Evolutionary conservation across 1,140 invertebrate species (phyloP), one percentile per base, ranked within the genome.

Genomic region (Goniozus legneri): DNA sequence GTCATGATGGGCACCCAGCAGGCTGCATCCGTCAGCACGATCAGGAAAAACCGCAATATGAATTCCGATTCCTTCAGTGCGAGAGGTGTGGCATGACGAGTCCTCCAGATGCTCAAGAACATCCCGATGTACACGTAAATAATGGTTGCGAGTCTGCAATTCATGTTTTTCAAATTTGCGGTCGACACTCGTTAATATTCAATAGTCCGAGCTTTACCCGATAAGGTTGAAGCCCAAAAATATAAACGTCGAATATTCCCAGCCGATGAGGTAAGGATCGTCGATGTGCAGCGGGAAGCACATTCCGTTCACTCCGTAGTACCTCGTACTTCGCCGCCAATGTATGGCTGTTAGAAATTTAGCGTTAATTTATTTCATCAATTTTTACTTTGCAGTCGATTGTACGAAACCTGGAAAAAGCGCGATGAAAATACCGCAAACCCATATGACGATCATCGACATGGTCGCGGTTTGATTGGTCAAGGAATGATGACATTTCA

Each of bases 1-100:
- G 79, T 56, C 21, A 88, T 86, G 18, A 89, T 86, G 3, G 88
- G 88, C 6, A 80, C 76, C 88, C 88, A 90, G 59, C 88, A 90
- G 16, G 82, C 61, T n/a, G 79, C 80, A 63, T 90, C 83, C 0
- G 86, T 86, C 13, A 87, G 64, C 1, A 89, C 85, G 42, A 91
- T 89, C 49, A 89, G 80, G 53, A 87, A 87, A 64, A 89, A 88
- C 45, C 87, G 75, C 8, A 84, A 66, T 2, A 84, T 84, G 58
- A 89, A 84, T 62, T 86, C 84, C 20, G 77, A 84, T 69, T 84
- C 86, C 27, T 77, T 73, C 21, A 79, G 72, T 18, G 77, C 79
- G 30, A 87, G 59, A 20, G 83, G 73, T 35, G 82, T 81, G 36
- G 81, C 78, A 54, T 79, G 69, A 45, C 83, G 71, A 13, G 84